Base-by-base conservation (phyloP, 2,888 invertebrate species). In the Scelioninae gen. 1 region DNA sequence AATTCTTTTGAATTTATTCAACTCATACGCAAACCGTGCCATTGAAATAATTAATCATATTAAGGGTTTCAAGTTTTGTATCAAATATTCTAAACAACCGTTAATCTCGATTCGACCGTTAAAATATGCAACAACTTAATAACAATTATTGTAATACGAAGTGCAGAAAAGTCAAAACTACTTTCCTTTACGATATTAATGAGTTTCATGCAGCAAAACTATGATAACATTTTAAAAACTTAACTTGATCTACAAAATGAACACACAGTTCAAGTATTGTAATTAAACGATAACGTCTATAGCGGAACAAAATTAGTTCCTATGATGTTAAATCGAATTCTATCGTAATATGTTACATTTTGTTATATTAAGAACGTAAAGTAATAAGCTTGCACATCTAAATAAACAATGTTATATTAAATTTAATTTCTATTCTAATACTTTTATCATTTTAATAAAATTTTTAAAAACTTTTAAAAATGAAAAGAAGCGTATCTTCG, bases 101-200 rank as follows among this genome's bases (percentile, higher is more conserved):
- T 49, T 49, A 51, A 23, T 49, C 23, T 13, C 31, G 40, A 38
- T 38, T 38, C 29, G 23, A 23, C 9, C 10, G 31, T 55, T 65
- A 16, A 51, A 66, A 53, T 55, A 23, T 43, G 43, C 10, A 66
- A 53, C n/a, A 53, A 55, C 53, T 66, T 51, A 65, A 40, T 43
- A 66, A 53, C 66, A 13, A 40, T 43, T 29, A 38, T 16, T 51
- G 29, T 29, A 51, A 38, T 49, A 9, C 8, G 13, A 63, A 32
- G 9, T 34, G 34, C 15, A 47, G 8, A 13, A 65, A 65, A 49
- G 34, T 15, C 13, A 5, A 29, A 66, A 66, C 10, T 43, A 13
- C 29, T 55, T 66, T 66, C 16, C 13, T 55, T 55, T 66, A 51
- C 15, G 55, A 68, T 68, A 56, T 32, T 32, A 68, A 68, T 34